These are phyloP conservation scores for Cyclina sinensis DNA, from an alignment of 1,140 invertebrate genomes.

Conservation along the genomic window DNA sequence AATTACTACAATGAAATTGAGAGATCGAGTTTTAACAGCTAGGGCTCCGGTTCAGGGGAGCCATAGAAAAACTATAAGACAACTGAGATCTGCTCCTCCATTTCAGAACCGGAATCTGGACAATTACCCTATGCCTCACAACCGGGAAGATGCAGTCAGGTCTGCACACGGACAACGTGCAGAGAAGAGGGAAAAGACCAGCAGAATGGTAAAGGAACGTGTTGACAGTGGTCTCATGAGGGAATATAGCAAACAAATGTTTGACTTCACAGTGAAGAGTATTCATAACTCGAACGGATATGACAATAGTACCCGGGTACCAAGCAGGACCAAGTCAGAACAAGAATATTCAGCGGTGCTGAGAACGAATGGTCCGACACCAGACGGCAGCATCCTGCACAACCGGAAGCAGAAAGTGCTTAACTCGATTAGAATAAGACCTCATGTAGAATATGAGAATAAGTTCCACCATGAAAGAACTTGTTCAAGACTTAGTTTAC, in stretches of 20 bases:
- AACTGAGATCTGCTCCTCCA: constrained; percentile 43
- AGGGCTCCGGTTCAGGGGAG: background rate
- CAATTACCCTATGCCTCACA: constrained; percentile 54
- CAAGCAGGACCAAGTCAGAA: background rate
- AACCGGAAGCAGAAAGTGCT: constrained; percentile 37
- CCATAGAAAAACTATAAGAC: background rate
- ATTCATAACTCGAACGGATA: background rate
- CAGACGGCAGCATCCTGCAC: constrained; percentile 40
- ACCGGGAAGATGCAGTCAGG: constrained; percentile 33
- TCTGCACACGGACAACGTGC: constrained; percentile 25
- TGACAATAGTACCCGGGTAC: background rate
- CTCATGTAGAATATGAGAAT: constrained; percentile 23
- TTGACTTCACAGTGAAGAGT: constrained; percentile 48
- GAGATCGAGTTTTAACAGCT: constrained; percentile 8
- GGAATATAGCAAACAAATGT: constrained; percentile 62
- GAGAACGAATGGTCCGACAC: constrained; percentile 13
- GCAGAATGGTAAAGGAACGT: background rate
- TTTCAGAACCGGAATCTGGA: constrained; percentile 60
- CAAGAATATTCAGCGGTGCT: background rate
- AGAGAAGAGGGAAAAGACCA: background rate
- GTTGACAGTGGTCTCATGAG: constrained; percentile 46
- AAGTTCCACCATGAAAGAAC: constrained; percentile 38
- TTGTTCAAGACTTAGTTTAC: constrained; percentile 24
- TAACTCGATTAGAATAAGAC: constrained; percentile 24
- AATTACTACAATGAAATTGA: constrained; percentile 55